phyloP scores from a whole-genome alignment of 2,113 vertebrate species.

The Perognathus longimembris region DNA sequence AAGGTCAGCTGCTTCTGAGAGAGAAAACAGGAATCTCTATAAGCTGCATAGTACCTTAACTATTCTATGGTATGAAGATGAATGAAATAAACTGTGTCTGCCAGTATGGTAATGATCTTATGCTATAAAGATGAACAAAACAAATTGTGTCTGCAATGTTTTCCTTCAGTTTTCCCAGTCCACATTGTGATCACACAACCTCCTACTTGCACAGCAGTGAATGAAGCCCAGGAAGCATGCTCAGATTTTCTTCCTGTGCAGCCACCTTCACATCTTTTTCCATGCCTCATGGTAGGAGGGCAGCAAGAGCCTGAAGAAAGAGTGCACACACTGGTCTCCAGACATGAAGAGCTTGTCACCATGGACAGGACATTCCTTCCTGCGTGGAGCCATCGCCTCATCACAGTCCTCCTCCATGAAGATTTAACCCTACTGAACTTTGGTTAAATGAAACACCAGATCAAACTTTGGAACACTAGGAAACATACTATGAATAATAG shows the following conservation, averaged over 20 bases:
- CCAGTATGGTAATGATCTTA: no score
- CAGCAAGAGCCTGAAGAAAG: constrained; percentile 50
- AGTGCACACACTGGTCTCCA: constrained; percentile 30
- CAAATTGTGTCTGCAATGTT: constrained; percentile 7
- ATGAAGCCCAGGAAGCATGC: constrained; percentile 63
- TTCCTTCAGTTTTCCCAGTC: not conserved
- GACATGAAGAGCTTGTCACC: not conserved
- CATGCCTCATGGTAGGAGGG: constrained; percentile 74
- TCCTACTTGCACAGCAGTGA: constrained; percentile 70
- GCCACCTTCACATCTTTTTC: constrained; percentile 59
- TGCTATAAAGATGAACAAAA: constrained; percentile 30
- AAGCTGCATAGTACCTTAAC: constrained; percentile 29
- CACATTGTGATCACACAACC: constrained; percentile 54
- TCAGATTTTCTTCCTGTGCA: constrained; percentile 73
- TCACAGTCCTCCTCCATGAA: not conserved
- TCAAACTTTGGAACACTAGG: not conserved
- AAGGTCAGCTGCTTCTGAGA: constrained; percentile 27
- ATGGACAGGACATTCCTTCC: not conserved
- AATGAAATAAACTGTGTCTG: constrained; percentile 45
- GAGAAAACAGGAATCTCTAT: constrained; percentile 8
- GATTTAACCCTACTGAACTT: not conserved
- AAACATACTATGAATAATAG: not conserved
- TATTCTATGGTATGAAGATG: not conserved
- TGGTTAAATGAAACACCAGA: constrained; percentile 13
- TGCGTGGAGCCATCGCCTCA: not conserved